Base-by-base conservation (phyloP, 1,140 invertebrate species). In the Camponotus vicinus region DNA sequence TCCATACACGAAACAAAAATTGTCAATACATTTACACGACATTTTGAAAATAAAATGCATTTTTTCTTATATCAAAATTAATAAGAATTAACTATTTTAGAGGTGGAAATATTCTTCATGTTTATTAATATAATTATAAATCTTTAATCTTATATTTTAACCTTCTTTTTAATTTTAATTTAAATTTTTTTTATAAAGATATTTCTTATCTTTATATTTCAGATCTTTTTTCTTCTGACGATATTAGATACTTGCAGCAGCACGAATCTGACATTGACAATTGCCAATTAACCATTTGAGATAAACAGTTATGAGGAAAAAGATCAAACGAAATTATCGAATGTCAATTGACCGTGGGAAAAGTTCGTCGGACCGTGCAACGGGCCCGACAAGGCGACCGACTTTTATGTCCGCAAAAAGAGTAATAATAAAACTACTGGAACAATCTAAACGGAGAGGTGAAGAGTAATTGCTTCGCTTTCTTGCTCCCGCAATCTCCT, bases 391-490 rank as follows among this genome's bases (percentile, higher is more conserved):
- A 15, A 49, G 45, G 45, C 13, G 45, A 45, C 8, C 42, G 42
- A 18, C 13, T 79, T 77, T 77, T 49, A 85, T 34, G 63, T n/a
- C 21, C 15, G 34, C 63, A 77, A 79, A 83, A 88, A 78, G 37
- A 40, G 34, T 79, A 82, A 78, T 78, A 86, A 89, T 59, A 67
- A 88, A 88, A 86, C 71, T 88, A 45, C 57, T 70, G 45, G 76
- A 73, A 76, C 80, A 83, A 89, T 88, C 66, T 86, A 87, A 89
- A 77, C 66, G 71, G 66, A 71, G 73, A 66, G 78, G 52, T 67
- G 27, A 85, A 88, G 27, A 27, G 70, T 52, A 52, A 52, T 52
- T 52, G 49, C 49, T 52, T 52, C 15, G 49, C 49, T 52, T 52
- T 52, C 49, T 52, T 4, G 49, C 64, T 85, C 84, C 85, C 66